A percentile compares a stretch with the other conserved stretches of the same genome.
These are phyloP conservation scores for Enteromius trimaculatus DNA, from an alignment of 2,797 vertebrate genomes.

Conservation along the genomic window DNA sequence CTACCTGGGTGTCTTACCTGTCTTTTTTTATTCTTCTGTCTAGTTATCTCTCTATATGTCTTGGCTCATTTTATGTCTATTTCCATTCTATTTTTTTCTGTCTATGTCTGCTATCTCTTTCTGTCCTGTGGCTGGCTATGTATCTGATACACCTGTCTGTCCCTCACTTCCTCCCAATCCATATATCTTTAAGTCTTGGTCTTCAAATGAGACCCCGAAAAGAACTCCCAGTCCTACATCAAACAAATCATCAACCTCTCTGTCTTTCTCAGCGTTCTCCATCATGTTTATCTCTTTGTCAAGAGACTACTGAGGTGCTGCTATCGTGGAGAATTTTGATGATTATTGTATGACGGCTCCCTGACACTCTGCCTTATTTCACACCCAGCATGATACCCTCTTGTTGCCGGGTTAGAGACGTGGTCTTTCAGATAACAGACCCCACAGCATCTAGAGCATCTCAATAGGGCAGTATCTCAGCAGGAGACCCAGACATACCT, in stretches of 20 bases:
- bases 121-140: background rate
- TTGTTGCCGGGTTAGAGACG: conserved; percentile 11
- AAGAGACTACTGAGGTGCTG: background rate
- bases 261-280: conserved; percentile 1
- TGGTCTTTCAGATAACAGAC: conserved; percentile 11
- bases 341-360: conserved; percentile 4
- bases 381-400: conserved; percentile 18
- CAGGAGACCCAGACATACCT: conserved; percentile 24
- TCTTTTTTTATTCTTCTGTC: background rate
- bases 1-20: background rate
- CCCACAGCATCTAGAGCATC: conserved; percentile 28
- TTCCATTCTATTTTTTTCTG: no score
- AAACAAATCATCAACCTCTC: background rate
- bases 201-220: background rate
- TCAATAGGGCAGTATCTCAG: conserved; percentile 29
- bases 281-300: conserved; percentile 7
- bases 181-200: background rate
- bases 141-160: background rate
- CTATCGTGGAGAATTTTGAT: conserved; percentile 9
- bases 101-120: background rate
- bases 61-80: background rate
- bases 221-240: background rate
- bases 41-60: background rate
- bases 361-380: conserved; percentile 24
- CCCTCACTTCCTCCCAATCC: background rate